phyloP scores from a whole-genome alignment of 2,888 invertebrate species.

The Phyto melanocephala region DNA sequence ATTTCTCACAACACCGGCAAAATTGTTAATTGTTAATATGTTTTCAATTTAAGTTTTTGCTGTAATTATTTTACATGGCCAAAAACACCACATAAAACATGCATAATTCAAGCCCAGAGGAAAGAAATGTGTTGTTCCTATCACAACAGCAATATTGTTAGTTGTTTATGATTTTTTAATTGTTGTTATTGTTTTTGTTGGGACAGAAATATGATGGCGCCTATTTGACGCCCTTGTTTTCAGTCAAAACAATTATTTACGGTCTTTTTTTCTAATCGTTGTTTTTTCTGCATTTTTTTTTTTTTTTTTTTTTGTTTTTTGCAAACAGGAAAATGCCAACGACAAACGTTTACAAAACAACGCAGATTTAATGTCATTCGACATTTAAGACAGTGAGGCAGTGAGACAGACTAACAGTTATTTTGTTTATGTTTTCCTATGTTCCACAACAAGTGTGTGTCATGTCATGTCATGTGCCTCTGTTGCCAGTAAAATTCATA shows the following conservation, averaged over 20 bases:
- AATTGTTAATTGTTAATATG: no score
- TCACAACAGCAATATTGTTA: neutral
- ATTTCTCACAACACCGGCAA: no score
- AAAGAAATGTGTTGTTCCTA: conserved; percentile 19
- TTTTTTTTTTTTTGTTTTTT: neutral
- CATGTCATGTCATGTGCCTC: conserved; percentile 46
- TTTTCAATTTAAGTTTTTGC: neutral
- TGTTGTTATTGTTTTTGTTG: neutral
- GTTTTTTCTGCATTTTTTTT: neutral
- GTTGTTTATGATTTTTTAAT: neutral
- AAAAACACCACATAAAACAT: conserved; percentile 21
- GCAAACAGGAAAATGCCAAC: conserved; percentile 43
- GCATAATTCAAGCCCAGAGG: conserved; percentile 38
- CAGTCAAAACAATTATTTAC: conserved; percentile 63
- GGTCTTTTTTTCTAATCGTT: conserved; percentile 23
- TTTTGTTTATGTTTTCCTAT: neutral
- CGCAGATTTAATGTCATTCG: conserved; percentile 41
- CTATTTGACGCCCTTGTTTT: conserved; percentile 58
- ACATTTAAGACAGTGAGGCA: neutral
- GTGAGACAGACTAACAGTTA: neutral
- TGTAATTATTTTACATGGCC: neutral
- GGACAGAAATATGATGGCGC: conserved; percentile 47
- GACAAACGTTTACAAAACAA: conserved; percentile 15
- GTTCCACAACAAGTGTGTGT: conserved; percentile 48
- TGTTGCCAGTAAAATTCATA: conserved; percentile 9